Conservation (phyloP, 2,888 invertebrate species). For the Spodoptera exigua region DNA sequence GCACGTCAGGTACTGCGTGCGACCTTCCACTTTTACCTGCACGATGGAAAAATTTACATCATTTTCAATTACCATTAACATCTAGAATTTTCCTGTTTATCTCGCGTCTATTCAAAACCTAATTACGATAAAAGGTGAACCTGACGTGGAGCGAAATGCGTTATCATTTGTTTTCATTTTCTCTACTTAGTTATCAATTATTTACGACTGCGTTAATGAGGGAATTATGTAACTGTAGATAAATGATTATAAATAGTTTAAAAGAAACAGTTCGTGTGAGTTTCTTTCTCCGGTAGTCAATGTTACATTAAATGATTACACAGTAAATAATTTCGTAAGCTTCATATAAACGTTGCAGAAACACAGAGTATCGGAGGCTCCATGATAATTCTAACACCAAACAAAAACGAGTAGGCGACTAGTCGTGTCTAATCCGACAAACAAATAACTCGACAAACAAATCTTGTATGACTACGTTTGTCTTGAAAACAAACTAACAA, state of each 20-base stretch:
- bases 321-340: constrained; percentile 25
- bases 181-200: constrained; percentile 13
- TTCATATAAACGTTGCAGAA: constrained; percentile 22
- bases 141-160: constrained; percentile 8
- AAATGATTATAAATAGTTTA: too few species aligned
- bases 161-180: constrained; percentile 35
- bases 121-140: constrained; percentile 26
- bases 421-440: constrained; percentile 75
- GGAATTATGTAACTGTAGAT: constrained; percentile 30
- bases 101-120: constrained; percentile 1
- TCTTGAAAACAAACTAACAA: constrained; percentile 73
- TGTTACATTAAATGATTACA: neutral
- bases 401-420: constrained; percentile 69
- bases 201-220: constrained; percentile 26
- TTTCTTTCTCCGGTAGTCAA: too few species aligned
- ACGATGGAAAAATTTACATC: constrained; percentile 45
- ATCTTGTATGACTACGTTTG: constrained; percentile 41
- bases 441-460: constrained; percentile 57
- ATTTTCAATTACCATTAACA: too few species aligned
- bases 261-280: too few species aligned
- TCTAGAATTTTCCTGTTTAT: constrained; percentile 17
- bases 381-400: constrained; percentile 77
- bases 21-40: constrained; percentile 97
- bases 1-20: constrained; percentile 96
- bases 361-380: constrained; percentile 30